Conservation (phyloP, 2,888 invertebrate genomes). For the Lepidochrysops patricia region DNA sequence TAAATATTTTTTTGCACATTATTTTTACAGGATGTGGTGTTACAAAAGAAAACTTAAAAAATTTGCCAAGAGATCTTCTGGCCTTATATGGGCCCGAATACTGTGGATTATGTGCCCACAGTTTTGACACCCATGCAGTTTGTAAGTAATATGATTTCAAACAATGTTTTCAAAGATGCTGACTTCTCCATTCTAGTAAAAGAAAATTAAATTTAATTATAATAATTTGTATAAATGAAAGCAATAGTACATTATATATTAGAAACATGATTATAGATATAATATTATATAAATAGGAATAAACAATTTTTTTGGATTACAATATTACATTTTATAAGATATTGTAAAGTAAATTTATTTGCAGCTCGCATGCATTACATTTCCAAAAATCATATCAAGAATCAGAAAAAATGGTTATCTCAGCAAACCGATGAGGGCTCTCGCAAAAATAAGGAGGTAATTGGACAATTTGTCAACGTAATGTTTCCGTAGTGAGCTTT, state of each 20-base stretch:
- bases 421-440: constrained; percentile 28
- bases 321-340: background rate
- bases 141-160: background rate
- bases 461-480: constrained; percentile 49
- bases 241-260: no score
- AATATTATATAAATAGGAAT: no score
- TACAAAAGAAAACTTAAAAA: constrained; percentile 34
- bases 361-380: constrained; percentile 58
- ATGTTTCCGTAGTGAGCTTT: constrained; percentile 48
- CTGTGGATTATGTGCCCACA: constrained; percentile 46
- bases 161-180: no score
- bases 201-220: no score
- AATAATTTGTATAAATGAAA: no score
- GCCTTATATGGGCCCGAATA: constrained; percentile 37
- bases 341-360: constrained; percentile 30
- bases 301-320: background rate
- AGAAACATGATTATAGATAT: background rate
- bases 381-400: constrained; percentile 54
- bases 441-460: constrained; percentile 43
- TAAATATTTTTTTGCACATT: no score
- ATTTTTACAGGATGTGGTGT: constrained; percentile 46
- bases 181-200: no score
- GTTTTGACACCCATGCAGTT: constrained; percentile 13
- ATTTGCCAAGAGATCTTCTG: constrained; percentile 41
- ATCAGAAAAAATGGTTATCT: constrained; percentile 48